Percentiles rank a stretch among this genome's conserved stretches.
Evolutionary conservation across 30 jellyfish, hydroid and myxozoan genomes (phyloP).

Genomic region (Nemopilema nomurai): DNA sequence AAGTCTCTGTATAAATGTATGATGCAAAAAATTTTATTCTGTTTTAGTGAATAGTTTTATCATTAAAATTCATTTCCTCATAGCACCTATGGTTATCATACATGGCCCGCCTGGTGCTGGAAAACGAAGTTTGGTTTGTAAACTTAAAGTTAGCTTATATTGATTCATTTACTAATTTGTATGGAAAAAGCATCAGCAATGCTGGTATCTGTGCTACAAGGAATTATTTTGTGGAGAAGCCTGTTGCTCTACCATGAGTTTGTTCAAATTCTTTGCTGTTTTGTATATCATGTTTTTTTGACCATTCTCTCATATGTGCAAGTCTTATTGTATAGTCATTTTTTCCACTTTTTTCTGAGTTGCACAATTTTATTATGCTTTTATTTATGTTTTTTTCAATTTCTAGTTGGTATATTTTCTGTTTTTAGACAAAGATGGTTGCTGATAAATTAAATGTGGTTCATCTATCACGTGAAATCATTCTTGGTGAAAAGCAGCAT

Average conservation of each 20-base stretch:
- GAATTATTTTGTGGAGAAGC: no score
- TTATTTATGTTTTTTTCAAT: not conserved
- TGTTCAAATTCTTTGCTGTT: no score
- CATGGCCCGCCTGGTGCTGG: slow-evolving; percentile 99
- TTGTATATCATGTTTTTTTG: no score
- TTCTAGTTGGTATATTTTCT: not conserved
- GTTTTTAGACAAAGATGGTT: slow-evolving; percentile 50
- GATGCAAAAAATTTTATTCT: not conserved
- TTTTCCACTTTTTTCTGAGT: no score
- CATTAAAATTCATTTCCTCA: not conserved
- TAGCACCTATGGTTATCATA: slow-evolving; percentile 76
- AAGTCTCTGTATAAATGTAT: not conserved
- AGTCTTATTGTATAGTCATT: no score
- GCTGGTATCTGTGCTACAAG: no score
- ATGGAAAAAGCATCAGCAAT: no score
- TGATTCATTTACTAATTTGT: no score
- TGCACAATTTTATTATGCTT: no score
- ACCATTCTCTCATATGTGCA: no score
- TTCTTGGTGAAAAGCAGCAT: slow-evolving; percentile 13
- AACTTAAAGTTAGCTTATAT: not conserved
- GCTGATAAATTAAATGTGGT: slow-evolving; percentile 62
- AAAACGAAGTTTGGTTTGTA: slow-evolving; percentile 81
- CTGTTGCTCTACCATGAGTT: no score
- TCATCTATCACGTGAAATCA: slow-evolving; percentile 37
- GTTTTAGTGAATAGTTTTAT: not conserved